phyloP scores from a whole-genome alignment of 1,140 invertebrate species.

The Cydia splendana region DNA sequence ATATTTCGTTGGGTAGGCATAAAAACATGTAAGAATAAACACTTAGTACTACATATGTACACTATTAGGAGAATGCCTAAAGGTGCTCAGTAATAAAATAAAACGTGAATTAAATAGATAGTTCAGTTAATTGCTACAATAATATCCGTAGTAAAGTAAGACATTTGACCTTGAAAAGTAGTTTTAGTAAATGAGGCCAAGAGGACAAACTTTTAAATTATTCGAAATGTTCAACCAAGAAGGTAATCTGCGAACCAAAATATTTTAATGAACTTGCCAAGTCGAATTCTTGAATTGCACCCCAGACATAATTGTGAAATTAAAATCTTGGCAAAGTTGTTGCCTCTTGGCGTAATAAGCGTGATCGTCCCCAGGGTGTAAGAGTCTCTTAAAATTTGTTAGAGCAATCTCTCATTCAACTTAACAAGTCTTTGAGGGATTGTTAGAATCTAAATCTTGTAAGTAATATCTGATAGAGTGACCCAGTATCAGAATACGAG shows the following conservation, averaged over 20 bases:
- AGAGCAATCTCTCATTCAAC: conserved; percentile 17
- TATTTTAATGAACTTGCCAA: conserved; percentile 61
- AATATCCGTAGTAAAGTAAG: neutral
- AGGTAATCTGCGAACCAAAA: conserved; percentile 53
- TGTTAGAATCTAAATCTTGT: neutral
- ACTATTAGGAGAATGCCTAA: no score
- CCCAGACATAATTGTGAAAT: conserved; percentile 52
- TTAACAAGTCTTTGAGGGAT: conserved; percentile 19
- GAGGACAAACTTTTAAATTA: conserved; percentile 40
- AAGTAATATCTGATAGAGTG: neutral
- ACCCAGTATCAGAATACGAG: no score
- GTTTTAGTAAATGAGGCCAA: conserved; percentile 30
- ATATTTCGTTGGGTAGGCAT: no score
- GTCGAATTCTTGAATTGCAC: conserved; percentile 43
- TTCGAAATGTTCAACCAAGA: conserved; percentile 39
- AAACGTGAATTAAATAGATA: no score
- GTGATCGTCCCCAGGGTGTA: conserved; percentile 27
- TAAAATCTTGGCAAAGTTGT: conserved; percentile 45
- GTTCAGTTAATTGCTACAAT: neutral
- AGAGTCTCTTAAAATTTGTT: conserved; percentile 26
- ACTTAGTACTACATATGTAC: no score
- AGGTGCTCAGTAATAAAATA: no score
- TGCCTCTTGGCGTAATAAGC: conserved; percentile 41
- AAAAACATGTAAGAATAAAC: no score
- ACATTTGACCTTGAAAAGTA: conserved; percentile 31